phyloP scores from a whole-genome alignment of 2,888 invertebrate species.

The Philhelius pedissequus region DNA sequence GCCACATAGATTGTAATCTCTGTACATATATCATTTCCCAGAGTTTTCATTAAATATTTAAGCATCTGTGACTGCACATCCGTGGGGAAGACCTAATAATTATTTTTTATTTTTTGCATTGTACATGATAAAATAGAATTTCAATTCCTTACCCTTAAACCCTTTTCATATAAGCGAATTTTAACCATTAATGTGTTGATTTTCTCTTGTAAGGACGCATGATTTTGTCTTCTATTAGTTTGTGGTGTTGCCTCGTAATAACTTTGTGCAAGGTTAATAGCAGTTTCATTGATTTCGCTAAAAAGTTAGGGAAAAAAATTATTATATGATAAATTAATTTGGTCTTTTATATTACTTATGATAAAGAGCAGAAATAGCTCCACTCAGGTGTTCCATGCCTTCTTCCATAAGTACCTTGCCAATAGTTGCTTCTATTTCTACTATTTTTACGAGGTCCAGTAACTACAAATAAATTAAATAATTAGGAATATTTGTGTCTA shows the following conservation, averaged over 20 bases:
- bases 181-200: slow-evolving; percentile 87
- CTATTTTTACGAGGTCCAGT: slow-evolving; percentile 83
- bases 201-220: slow-evolving; percentile 90
- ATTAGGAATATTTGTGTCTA: background rate
- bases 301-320: slow-evolving; percentile 68
- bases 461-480: slow-evolving; percentile 61
- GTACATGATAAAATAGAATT: too few species aligned
- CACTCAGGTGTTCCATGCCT: slow-evolving; percentile 85
- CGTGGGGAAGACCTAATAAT: slow-evolving; percentile 79
- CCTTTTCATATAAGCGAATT: slow-evolving; percentile 89
- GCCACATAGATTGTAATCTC: slow-evolving; percentile 89
- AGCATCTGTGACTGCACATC: slow-evolving; percentile 85
- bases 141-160: slow-evolving; percentile 78
- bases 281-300: slow-evolving; percentile 84
- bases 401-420: slow-evolving; percentile 84
- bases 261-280: slow-evolving; percentile 86
- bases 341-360: slow-evolving; percentile 80
- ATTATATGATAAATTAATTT: background rate
- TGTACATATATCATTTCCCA: slow-evolving; percentile 90
- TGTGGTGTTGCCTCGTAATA: slow-evolving; percentile 87
- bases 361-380: slow-evolving; percentile 85
- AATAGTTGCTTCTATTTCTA: slow-evolving; percentile 85
- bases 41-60: slow-evolving; percentile 91
- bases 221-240: slow-evolving; percentile 87
- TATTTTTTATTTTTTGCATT: too few species aligned